phyloP scores from a whole-genome alignment of 2,113 vertebrate species.

The Mirounga angustirostris region DNA sequence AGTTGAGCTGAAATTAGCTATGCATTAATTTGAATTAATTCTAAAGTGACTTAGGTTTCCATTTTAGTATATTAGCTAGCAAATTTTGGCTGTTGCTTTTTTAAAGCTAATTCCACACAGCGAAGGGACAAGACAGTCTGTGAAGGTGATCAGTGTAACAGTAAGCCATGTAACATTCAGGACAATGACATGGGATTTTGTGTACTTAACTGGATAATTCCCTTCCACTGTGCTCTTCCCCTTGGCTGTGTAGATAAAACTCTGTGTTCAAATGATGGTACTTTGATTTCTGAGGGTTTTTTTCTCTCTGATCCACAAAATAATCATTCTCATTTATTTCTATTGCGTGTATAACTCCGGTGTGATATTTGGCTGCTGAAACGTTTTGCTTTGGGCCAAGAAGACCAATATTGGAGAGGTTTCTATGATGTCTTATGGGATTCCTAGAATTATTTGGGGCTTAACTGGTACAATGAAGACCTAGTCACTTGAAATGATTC shows the following conservation, averaged over 20 bases:
- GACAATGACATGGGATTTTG: background rate
- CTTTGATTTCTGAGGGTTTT: conserved; percentile 61
- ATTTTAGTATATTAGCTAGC: conserved; percentile 53
- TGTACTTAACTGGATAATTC: conserved; percentile 42
- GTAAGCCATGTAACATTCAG: conserved; percentile 13
- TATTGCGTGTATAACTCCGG: conserved; percentile 22
- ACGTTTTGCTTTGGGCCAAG: conserved; percentile 26
- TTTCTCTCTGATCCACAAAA: conserved; percentile 50
- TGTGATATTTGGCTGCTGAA: background rate
- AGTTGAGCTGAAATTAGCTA: conserved; percentile 64
- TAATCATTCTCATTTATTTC: conserved; percentile 59
- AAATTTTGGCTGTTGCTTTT: conserved; percentile 29
- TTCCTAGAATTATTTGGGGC: background rate
- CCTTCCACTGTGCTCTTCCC: background rate
- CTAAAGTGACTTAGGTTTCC: conserved; percentile 60
- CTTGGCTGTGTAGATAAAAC: conserved; percentile 72
- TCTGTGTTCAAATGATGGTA: conserved; percentile 69
- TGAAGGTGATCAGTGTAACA: background rate
- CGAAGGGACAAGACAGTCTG: conserved; percentile 16
- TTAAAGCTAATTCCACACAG: background rate
- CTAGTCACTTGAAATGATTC: background rate
- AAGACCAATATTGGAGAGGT: conserved; percentile 6
- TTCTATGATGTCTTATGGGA: background rate
- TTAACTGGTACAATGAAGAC: background rate
- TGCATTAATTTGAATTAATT: conserved; percentile 74